Evolutionary conservation across 2,888 invertebrate species (phyloP), one percentile per base, ranked within the genome.

Genomic region (Euproctis similis): DNA sequence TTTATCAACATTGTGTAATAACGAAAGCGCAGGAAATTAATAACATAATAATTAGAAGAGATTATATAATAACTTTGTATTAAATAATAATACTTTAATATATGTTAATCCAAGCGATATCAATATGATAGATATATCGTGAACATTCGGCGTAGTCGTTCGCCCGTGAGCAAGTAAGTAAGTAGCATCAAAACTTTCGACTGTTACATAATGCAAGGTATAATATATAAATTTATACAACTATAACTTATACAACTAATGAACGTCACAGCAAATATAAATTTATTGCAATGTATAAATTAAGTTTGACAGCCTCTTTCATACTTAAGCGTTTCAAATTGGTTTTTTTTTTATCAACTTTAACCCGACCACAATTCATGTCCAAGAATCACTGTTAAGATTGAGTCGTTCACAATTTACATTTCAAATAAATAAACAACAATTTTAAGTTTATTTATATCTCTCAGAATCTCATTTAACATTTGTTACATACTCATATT

Each of bases 51-150:
- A 28, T 31, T 22, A 38, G 26, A 30, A 27, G 25, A 33, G 21
- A 39, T 64, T 59, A 49, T n/a, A n/a, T n/a, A n/a, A n/a, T n/a
- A n/a, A n/a, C n/a, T n/a, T n/a, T n/a, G n/a, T n/a, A n/a, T n/a
- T n/a, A n/a, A n/a, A n/a, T n/a, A n/a, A n/a, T n/a, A n/a, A n/a
- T n/a, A n/a, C n/a, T n/a, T n/a, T n/a, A n/a, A n/a, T n/a, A n/a
- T 44, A 42, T 47, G 50, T 53, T 61, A 60, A 60, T 61, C 34
- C 30, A 39, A 39, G 34, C 47, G 52, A 45, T 48, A 46, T 41
- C 37, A 35, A 38, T 53, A 52, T 48, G 56, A 60, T 64, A 61
- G 55, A 60, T 64, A 57, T 59, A 54, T 54, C 57, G 54, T 51
- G 55, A 42, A 49, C 53, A 53, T 50, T 56, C 51, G 40, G 39